phyloP scores from a whole-genome alignment of 2,888 invertebrate species.

The Clunio marinus region DNA sequence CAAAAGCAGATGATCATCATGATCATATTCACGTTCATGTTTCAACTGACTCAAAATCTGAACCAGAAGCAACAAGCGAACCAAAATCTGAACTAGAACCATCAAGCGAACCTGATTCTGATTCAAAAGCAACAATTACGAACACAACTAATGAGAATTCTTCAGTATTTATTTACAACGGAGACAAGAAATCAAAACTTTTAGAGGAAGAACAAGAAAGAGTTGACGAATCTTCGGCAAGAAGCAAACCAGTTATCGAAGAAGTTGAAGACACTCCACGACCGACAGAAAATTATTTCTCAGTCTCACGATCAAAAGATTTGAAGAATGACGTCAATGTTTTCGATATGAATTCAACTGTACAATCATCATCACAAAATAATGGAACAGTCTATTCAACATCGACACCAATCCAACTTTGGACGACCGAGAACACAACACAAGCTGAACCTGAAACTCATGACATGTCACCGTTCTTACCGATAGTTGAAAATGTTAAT shows the following conservation, averaged over 20 bases:
- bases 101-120: constrained; percentile 42
- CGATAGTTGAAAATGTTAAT: constrained; percentile 34
- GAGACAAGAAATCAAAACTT: constrained; percentile 35
- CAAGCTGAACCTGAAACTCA: constrained; percentile 29
- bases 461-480: constrained; percentile 40
- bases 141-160: not conserved
- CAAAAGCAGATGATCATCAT: constrained; percentile 30
- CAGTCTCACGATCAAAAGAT: constrained; percentile 31
- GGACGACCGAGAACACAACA: constrained; percentile 9
- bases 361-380: constrained; percentile 20
- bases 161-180: no score
- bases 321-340: constrained; percentile 40
- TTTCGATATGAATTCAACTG: constrained; percentile 41
- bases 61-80: constrained; percentile 42
- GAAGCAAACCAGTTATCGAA: constrained; percentile 41
- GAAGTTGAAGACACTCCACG: constrained; percentile 42
- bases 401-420: constrained; percentile 40
- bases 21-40: constrained; percentile 16
- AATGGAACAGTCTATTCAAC: constrained; percentile 41
- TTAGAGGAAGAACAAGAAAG: constrained; percentile 26
- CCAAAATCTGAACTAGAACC: constrained; percentile 14
- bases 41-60: constrained; percentile 12
- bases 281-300: constrained; percentile 42
- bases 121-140: constrained; percentile 25
- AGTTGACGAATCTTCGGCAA: not conserved